A percentile compares a stretch with the other conserved stretches of the same genome.
phyloP scores from a whole-genome alignment of 2,888 invertebrate species.

The Drosophila siamana region DNA sequence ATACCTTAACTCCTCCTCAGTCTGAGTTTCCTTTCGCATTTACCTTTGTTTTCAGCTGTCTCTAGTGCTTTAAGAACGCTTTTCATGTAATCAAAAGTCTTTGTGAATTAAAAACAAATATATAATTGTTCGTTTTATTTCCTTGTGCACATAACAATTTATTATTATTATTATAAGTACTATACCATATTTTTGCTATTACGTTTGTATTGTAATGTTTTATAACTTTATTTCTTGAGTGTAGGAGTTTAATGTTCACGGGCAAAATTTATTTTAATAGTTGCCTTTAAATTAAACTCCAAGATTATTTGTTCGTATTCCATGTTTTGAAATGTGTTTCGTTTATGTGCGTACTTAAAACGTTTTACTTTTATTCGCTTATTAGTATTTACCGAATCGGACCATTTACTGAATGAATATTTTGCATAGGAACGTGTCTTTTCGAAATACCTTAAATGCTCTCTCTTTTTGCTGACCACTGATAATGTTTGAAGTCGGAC shows the following conservation, averaged over 20 bases:
- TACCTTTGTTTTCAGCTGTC: not conserved
- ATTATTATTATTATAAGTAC: constrained; percentile 27
- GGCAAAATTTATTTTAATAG: not conserved
- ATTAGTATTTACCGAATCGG: constrained; percentile 28
- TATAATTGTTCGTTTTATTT: constrained; percentile 41
- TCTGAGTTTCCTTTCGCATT: not conserved
- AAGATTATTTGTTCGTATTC: not conserved
- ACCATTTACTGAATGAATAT: constrained; percentile 19
- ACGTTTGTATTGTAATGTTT: not conserved
- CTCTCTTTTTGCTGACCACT: constrained; percentile 17
- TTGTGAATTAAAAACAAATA: constrained; percentile 21
- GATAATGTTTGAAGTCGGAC: constrained; percentile 40
- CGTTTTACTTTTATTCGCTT: constrained; percentile 9
- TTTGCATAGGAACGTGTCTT: constrained; percentile 26
- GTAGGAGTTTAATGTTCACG: not conserved
- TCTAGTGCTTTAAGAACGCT: not conserved
- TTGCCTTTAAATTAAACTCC: not conserved
- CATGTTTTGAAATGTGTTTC: not conserved
- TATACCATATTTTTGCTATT: constrained; percentile 17
- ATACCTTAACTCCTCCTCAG: constrained; percentile 29
- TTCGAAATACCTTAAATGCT: constrained; percentile 21
- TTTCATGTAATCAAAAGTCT: constrained; percentile 4
- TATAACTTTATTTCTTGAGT: constrained; percentile 14
- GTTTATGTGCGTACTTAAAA: constrained; percentile 41
- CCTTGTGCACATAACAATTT: constrained; percentile 68